Base-by-base conservation (phyloP, 2,888 invertebrate genomes). In the Asteroscopus sphinx region DNA sequence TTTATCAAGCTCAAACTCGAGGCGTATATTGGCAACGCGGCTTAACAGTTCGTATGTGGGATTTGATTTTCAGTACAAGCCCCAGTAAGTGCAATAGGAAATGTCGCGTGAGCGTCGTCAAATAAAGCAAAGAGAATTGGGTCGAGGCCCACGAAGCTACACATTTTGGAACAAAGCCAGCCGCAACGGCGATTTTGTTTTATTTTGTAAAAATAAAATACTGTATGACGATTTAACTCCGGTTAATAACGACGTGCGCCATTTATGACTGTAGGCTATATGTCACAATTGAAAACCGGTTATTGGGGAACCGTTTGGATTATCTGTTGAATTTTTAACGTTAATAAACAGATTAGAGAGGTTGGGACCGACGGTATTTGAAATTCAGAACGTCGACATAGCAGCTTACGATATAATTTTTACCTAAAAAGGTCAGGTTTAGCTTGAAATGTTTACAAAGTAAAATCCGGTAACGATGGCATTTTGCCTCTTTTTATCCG, bases 141-240 rank as follows among this genome's bases (percentile, higher is more conserved):
- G 92, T 92, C 92, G 89, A 81, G 81, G 78, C 79, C 68, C 79
- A 81, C 75, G 73, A 73, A 86, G 80, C 64, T 76, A 76, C 80
- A 85, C 85, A 81, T 88, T 88, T 90, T 92, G 92, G 92, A 92
- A 83, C 82, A 82, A 79, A 83, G 92, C 92, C 92, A 92, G 84
- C 79, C 82, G 79, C 69, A 68, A 81, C 74, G 80, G 80, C 82
- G 81, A 88, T 86, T 87, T 87, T 89, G 81, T 89, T 89, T 89
- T 89, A 89, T 89, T 88, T 82, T 83, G 78, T 77, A 80, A 83
- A 85, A 86, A 83, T 83, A 85, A 86, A 88, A 85, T 83, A 82
- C 84, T 83, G 73, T 83, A 82, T 83, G 85, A 86, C 82, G 73
- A 73, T 78, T 84, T 79, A 84, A 72, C 75, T 71, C 60, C 56